Percentiles rank a stretch among this genome's conserved stretches.
Conservation (phyloP, 2,113 vertebrate species). For the Neoarius graeffei region DNA sequence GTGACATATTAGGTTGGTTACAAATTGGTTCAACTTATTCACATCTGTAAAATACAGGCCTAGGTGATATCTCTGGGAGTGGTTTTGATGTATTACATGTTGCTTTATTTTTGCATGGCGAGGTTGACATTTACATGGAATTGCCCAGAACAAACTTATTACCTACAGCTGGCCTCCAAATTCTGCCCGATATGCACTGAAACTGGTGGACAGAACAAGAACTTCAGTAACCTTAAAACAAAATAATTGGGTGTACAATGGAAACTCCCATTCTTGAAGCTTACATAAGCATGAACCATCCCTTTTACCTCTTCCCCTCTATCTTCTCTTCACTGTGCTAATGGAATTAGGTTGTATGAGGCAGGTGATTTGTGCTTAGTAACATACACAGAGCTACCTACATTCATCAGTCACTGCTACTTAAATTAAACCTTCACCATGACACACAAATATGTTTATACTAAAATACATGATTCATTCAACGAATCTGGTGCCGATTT, state of each 20-base stretch:
- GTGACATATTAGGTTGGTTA: too few species aligned
- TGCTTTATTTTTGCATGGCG: too few species aligned
- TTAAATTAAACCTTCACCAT: background rate
- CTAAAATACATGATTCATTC: background rate
- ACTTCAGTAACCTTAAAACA: slow-evolving; percentile 21
- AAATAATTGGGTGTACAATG: slow-evolving; percentile 24
- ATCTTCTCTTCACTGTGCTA: slow-evolving; percentile 46
- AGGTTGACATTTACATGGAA: too few species aligned
- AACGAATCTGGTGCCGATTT: background rate
- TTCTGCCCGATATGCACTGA: background rate
- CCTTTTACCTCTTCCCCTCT: background rate
- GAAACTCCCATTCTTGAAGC: slow-evolving; percentile 13
- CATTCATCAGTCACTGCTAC: background rate
- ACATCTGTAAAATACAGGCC: too few species aligned
- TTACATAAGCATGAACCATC: slow-evolving; percentile 31
- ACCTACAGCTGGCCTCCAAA: background rate
- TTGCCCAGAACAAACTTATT: background rate
- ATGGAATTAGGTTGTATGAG: slow-evolving; percentile 39
- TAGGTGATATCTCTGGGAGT: too few species aligned
- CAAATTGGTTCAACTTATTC: too few species aligned
- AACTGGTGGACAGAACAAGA: slow-evolving; percentile 2
- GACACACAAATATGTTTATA: background rate
- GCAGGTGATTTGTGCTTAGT: slow-evolving; percentile 15
- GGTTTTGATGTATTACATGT: too few species aligned
- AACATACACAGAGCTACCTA: background rate